Evolutionary conservation across 2,113 vertebrate species (phyloP).

Genomic region (Asarcornis scutulata): DNA sequence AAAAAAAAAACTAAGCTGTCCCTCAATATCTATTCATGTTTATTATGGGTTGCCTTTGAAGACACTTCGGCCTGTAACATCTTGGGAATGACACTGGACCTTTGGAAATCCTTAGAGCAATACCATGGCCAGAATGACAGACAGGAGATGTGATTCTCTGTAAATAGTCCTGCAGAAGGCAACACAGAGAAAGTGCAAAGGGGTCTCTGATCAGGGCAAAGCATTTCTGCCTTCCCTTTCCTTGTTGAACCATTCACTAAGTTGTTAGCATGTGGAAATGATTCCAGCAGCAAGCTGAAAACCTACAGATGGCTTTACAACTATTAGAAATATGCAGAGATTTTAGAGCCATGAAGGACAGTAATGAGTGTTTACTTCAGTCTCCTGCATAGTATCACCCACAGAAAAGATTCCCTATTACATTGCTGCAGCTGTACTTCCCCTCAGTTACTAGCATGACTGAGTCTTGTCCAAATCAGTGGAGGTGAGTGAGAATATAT

Average conservation of each 20-base stretch:
- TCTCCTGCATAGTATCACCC: not conserved
- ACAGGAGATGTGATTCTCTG: not conserved
- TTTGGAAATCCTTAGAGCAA: not conserved
- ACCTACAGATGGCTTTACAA: conserved; percentile 11
- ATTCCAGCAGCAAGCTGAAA: conserved; percentile 48
- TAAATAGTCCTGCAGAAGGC: not conserved
- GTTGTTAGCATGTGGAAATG: conserved; percentile 38
- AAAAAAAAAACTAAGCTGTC: not conserved
- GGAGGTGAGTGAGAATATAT: not conserved
- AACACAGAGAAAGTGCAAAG: not conserved
- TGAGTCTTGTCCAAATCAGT: accelerated
- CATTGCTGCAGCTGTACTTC: not conserved
- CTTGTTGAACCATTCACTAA: not conserved
- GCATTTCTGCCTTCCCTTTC: not conserved
- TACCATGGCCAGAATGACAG: not conserved
- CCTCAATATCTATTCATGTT: not conserved
- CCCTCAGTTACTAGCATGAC: accelerated
- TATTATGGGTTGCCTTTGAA: not conserved
- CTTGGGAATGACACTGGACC: not conserved
- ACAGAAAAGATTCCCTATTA: not conserved
- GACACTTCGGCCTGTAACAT: not conserved
- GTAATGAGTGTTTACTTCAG: not conserved
- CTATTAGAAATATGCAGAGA: conserved; percentile 39
- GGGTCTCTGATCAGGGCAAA: not conserved
- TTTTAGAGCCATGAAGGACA: not conserved